Evolutionary conservation across 2,888 invertebrate genomes (phyloP).

Genomic region (Mesopsocus fuscifrons): DNA sequence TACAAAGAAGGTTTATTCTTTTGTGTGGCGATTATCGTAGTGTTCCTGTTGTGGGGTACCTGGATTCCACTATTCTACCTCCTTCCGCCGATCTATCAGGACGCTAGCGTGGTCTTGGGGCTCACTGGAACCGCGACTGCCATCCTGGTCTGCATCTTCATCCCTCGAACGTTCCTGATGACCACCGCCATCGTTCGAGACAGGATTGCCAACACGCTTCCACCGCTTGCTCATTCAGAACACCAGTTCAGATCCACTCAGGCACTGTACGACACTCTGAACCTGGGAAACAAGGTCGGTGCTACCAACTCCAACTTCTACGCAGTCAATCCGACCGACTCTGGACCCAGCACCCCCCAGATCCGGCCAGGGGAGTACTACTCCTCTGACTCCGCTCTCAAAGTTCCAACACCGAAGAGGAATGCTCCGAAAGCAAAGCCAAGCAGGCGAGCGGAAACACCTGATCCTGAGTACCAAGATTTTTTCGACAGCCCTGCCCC

Average conservation of each 20-base stretch:
- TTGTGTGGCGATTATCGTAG: slow-evolving; percentile 31
- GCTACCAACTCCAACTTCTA: slow-evolving; percentile 1
- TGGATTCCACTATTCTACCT: slow-evolving; percentile 37
- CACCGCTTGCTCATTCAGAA: slow-evolving; percentile 16
- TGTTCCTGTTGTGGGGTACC: slow-evolving; percentile 35
- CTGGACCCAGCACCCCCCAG: slow-evolving; percentile 17
- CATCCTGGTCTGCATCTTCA: slow-evolving; percentile 40
- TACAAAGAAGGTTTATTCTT: slow-evolving; percentile 38
- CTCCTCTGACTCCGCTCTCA: slow-evolving; percentile 15
- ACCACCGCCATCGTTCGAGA: slow-evolving; percentile 39
- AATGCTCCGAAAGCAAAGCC: no score
- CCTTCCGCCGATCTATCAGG: slow-evolving; percentile 22
- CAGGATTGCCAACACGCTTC: slow-evolving; percentile 25
- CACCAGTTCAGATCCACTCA: slow-evolving; percentile 18
- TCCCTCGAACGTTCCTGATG: slow-evolving; percentile 49
- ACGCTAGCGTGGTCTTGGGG: slow-evolving; percentile 38
- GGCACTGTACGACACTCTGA: slow-evolving; percentile 20
- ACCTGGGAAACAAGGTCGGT: background rate
- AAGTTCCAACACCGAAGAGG: background rate
- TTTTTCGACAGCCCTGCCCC: slow-evolving; percentile 20
- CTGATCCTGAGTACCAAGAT: slow-evolving; percentile 19
- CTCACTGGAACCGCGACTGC: slow-evolving; percentile 40
- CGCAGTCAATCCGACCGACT: slow-evolving; percentile 7
- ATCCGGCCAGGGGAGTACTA: slow-evolving; percentile 19
- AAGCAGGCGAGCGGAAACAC: slow-evolving; percentile 4